phyloP scores from a whole-genome alignment of 2,113 vertebrate species.

The Odontophorus gujanensis region DNA sequence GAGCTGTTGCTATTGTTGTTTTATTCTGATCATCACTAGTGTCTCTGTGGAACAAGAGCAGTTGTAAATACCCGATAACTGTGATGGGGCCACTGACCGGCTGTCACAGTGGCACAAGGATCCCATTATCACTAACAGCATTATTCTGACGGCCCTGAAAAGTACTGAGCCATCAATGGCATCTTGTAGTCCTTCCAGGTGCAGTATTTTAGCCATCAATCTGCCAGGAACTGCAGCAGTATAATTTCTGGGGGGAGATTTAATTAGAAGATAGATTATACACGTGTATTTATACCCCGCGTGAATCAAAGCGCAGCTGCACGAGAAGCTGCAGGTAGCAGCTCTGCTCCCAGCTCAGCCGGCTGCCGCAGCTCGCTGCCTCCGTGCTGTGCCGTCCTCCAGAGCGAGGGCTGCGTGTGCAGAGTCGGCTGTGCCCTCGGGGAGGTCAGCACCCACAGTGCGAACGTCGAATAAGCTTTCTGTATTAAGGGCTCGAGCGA shows the following conservation, averaged over 20 bases:
- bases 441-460: constrained; percentile 70
- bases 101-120: neutral
- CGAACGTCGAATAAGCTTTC: constrained; percentile 85
- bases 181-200: constrained; percentile 50
- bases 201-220: constrained; percentile 28
- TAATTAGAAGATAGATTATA: constrained; percentile 59
- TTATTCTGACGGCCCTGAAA: constrained; percentile 48
- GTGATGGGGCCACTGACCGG: neutral
- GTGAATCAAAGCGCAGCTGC: constrained; percentile 65
- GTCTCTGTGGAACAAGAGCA: neutral
- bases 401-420: constrained; percentile 54
- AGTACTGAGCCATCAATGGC: neutral
- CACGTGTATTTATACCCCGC: constrained; percentile 66
- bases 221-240: constrained; percentile 57
- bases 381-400: constrained; percentile 77
- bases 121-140: neutral
- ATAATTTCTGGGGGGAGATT: constrained; percentile 57
- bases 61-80: neutral
- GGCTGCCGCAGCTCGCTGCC: constrained; percentile 82
- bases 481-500: constrained; percentile 82
- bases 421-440: constrained; percentile 80
- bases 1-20: neutral
- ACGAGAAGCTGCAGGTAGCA: constrained; percentile 61
- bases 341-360: constrained; percentile 78
- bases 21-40: neutral